Evolutionary conservation across 2,797 vertebrate genomes (phyloP).

Genomic region (Syngnathus rostellatus): DNA sequence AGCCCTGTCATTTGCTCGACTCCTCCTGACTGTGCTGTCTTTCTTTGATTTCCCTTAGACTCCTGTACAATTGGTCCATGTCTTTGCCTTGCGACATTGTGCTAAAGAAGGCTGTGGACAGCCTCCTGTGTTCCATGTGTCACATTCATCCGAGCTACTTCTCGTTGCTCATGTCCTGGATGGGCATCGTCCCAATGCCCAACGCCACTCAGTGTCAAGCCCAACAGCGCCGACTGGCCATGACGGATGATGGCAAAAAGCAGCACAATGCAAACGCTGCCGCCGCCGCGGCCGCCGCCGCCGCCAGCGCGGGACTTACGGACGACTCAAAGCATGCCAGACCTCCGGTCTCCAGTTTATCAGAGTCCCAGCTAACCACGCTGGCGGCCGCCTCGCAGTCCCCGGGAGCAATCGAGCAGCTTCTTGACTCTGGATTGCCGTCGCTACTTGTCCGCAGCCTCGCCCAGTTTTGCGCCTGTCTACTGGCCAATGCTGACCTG

Average conservation of each 20-base stretch:
- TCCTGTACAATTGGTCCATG: slow-evolving; percentile 97
- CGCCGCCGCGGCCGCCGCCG: slow-evolving; percentile 30
- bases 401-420: slow-evolving; percentile 90
- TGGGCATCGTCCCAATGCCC: slow-evolving; percentile 83
- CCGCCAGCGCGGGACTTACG: slow-evolving; percentile 72
- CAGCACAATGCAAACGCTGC: slow-evolving; percentile 72
- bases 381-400: slow-evolving; percentile 95
- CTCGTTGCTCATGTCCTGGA: slow-evolving; percentile 96
- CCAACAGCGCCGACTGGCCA: slow-evolving; percentile 79
- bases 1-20: neutral
- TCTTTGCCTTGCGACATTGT: slow-evolving; percentile 92
- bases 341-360: slow-evolving; percentile 75
- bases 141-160: slow-evolving; percentile 98
- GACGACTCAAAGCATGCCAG: slow-evolving; percentile 95
- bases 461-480: slow-evolving; percentile 84
- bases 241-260: slow-evolving; percentile 97
- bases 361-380: slow-evolving; percentile 87
- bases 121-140: slow-evolving; percentile 95
- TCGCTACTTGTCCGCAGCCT: slow-evolving; percentile 90
- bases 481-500: slow-evolving; percentile 81
- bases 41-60: slow-evolving; percentile 55
- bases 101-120: slow-evolving; percentile 97
- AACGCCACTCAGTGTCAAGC: slow-evolving; percentile 72
- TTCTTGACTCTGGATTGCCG: slow-evolving; percentile 91
- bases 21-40: neutral